These are phyloP conservation scores for Xanthia togata DNA, from an alignment of 2,888 invertebrate genomes.

Conservation along the genomic window DNA sequence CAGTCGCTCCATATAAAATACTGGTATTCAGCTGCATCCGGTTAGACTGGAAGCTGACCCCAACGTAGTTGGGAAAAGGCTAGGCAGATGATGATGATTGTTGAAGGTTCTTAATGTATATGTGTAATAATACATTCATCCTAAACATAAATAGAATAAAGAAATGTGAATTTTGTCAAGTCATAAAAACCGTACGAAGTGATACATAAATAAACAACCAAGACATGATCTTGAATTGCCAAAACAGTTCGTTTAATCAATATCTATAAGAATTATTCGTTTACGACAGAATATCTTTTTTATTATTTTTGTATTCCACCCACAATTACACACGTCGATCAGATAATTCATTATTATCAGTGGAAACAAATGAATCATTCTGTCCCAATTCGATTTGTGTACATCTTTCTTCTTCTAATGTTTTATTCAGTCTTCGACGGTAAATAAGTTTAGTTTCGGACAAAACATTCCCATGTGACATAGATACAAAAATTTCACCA, in stretches of 20 bases:
- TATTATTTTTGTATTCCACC: constrained; percentile 27
- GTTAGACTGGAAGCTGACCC: no score
- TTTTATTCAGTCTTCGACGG: constrained; percentile 84
- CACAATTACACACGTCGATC: constrained; percentile 59
- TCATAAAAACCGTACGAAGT: no score
- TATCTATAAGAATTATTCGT: neutral
- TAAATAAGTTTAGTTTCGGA: constrained; percentile 89
- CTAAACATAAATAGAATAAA: no score
- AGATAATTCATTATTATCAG: constrained; percentile 69
- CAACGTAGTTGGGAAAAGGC: no score
- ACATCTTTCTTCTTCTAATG: constrained; percentile 82
- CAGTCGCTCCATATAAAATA: no score
- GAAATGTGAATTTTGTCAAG: no score
- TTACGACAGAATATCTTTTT: neutral
- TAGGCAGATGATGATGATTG: no score
- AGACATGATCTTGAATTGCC: neutral
- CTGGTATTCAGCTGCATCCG: no score
- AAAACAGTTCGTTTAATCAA: neutral
- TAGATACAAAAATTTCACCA: constrained; percentile 84
- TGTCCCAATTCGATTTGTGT: constrained; percentile 79
- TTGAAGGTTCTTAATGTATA: no score
- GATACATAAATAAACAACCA: neutral
- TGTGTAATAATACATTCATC: neutral
- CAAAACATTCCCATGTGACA: constrained; percentile 89
- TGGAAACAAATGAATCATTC: constrained; percentile 79